Evolutionary conservation across 2,888 invertebrate genomes (phyloP).

Genomic region (Dynastes tityus): DNA sequence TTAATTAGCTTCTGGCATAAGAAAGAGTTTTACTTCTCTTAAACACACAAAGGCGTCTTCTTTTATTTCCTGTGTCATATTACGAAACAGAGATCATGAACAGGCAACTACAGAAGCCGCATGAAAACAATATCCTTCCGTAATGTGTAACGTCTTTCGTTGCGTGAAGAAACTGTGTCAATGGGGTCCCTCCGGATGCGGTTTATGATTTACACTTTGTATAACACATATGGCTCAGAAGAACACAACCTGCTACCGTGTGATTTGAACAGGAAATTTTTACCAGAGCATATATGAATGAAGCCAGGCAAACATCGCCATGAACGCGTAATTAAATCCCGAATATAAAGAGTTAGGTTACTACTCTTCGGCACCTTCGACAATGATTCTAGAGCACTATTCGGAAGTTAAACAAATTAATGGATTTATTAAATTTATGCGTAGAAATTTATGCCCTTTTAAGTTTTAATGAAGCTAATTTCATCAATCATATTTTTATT

Average conservation of each 20-base stretch:
- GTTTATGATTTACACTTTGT: constrained; percentile 39
- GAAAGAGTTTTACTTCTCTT: neutral
- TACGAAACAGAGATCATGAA: constrained; percentile 2
- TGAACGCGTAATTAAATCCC: constrained; percentile 36
- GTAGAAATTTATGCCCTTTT: neutral
- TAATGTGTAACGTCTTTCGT: constrained; percentile 3
- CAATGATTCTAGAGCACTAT: constrained; percentile 22
- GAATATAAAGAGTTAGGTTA: constrained; percentile 33
- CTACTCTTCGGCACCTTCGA: constrained; percentile 21
- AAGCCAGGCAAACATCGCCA: constrained; percentile 25
- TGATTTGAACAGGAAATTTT: constrained; percentile 43
- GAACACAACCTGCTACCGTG: constrained; percentile 39
- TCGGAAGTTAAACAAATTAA: constrained; percentile 13
- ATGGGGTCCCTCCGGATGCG: constrained; percentile 11
- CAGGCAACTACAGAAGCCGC: constrained; percentile 1
- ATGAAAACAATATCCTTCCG: constrained; percentile 13
- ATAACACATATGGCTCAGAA: constrained; percentile 11
- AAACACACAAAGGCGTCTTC: neutral
- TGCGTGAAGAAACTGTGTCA: constrained; percentile 39
- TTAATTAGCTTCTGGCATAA: too few relatives aligned
- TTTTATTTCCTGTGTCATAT: constrained; percentile 4
- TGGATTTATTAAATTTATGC: neutral
- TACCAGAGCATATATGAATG: neutral
- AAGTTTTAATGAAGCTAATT: too few relatives aligned
- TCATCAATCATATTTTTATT: too few relatives aligned